Percentiles rank a stretch among this genome's conserved stretches.
Evolutionary conservation across 2,797 vertebrate species (phyloP).

Genomic region (Pelochelys cantorii): DNA sequence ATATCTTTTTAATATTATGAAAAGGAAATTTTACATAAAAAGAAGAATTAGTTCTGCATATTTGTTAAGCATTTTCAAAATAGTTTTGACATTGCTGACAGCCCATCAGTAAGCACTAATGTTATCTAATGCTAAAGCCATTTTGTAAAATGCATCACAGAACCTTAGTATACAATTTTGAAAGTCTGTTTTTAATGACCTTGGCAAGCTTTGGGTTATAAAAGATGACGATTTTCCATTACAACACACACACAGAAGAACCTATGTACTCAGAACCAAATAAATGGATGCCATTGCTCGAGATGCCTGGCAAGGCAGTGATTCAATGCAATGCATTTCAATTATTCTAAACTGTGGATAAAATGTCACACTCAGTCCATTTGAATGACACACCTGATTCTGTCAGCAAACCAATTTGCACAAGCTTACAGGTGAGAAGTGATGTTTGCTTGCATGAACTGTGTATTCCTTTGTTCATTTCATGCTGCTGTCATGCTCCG

Average conservation of each 20-base stretch:
- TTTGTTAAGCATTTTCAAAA: neutral
- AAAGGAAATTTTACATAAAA: neutral
- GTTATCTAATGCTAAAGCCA: neutral
- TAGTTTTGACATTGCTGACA: neutral
- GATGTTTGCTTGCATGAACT: neutral
- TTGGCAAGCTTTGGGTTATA: neutral
- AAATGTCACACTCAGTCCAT: neutral
- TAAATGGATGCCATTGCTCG: neutral
- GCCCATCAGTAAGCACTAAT: neutral
- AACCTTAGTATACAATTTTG: neutral
- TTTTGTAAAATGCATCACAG: neutral
- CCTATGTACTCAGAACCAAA: neutral
- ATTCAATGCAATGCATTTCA: constrained; percentile 15
- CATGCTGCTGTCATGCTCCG: neutral
- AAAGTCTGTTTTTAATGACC: neutral
- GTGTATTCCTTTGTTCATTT: neutral
- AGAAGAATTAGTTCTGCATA: neutral
- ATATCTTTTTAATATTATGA: neutral
- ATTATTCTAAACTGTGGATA: neutral
- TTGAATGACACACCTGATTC: constrained; percentile 8
- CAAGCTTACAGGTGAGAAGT: neutral
- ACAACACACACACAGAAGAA: neutral
- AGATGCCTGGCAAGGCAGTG: constrained; percentile 8
- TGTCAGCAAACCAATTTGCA: neutral
- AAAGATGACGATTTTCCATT: neutral